phyloP scores from a whole-genome alignment of 2,113 vertebrate species.

The Aegithalos caudatus region DNA sequence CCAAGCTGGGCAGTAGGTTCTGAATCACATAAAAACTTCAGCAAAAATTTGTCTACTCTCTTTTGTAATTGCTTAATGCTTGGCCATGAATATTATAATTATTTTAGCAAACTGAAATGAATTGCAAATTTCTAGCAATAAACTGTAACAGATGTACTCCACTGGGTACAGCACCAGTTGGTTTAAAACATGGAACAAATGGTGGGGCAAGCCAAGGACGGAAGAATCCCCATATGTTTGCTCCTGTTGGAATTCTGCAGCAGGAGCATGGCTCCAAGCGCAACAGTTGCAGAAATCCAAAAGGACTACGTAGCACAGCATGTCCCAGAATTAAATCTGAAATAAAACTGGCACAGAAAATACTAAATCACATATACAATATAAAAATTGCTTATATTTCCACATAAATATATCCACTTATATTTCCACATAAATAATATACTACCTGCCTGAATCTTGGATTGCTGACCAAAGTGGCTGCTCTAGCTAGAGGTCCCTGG shows the following conservation, averaged over 20 bases:
- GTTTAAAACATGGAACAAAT: constrained; percentile 59
- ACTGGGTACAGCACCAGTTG: constrained; percentile 65
- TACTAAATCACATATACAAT: background rate
- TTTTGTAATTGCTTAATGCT: constrained; percentile 51
- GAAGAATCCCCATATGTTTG: constrained; percentile 65
- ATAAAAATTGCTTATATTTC: background rate
- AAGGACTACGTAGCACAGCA: constrained; percentile 19
- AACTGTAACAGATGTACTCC: constrained; percentile 68
- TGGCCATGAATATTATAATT: constrained; percentile 56
- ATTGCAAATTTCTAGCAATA: constrained; percentile 66
- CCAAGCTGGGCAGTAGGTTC: background rate
- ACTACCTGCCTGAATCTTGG: background rate
- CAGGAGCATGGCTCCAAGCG: constrained; percentile 32
- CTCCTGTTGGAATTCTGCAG: constrained; percentile 61
- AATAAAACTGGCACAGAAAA: constrained; percentile 32
- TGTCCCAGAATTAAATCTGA: constrained; percentile 45
- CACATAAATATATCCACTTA: no score
- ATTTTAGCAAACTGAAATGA: constrained; percentile 59
- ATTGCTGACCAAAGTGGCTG: background rate
- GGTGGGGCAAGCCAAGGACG: constrained; percentile 61
- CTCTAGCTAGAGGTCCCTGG: background rate
- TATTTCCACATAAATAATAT: background rate
- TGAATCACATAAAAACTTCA: background rate
- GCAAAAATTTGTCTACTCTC: background rate
- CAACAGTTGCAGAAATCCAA: constrained; percentile 64